phyloP scores from a whole-genome alignment of 1,140 invertebrate species.

The Physella acuta region DNA sequence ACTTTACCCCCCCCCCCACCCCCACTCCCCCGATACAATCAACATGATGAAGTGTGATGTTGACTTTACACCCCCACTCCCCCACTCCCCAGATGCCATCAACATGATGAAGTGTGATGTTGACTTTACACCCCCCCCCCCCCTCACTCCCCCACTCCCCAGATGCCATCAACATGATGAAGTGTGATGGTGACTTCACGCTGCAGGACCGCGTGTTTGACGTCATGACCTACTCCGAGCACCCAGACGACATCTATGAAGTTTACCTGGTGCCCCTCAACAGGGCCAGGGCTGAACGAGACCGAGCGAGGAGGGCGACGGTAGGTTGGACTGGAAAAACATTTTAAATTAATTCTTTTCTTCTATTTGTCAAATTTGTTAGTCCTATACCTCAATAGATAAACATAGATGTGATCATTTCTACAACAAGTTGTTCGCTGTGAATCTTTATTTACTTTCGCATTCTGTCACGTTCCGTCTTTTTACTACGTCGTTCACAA shows the following conservation, averaged over 20 bases:
- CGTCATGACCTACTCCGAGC: slow-evolving; percentile 32
- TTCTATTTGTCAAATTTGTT: no score
- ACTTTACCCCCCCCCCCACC: not conserved
- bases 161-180: slow-evolving; percentile 33
- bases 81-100: slow-evolving; percentile 5
- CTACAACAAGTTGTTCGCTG: no score
- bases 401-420: no score
- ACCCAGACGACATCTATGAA: slow-evolving; percentile 36
- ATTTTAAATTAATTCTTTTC: no score
- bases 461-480: no score
- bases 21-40: not conserved
- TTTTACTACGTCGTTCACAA: no score
- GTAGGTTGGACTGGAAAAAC: no score
- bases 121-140: not conserved
- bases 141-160: not conserved
- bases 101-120: slow-evolving; percentile 23
- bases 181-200: slow-evolving; percentile 27
- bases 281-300: slow-evolving; percentile 18
- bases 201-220: slow-evolving; percentile 34
- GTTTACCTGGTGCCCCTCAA: slow-evolving; percentile 28
- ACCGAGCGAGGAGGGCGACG: slow-evolving; percentile 29
- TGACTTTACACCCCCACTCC: not conserved
- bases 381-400: no score
- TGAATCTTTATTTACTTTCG: no score
- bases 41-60: slow-evolving; percentile 23